Evolutionary conservation across 2,797 vertebrate genomes (phyloP), one percentile per base, ranked within the genome.

Genomic region (Myotis daubentonii): DNA sequence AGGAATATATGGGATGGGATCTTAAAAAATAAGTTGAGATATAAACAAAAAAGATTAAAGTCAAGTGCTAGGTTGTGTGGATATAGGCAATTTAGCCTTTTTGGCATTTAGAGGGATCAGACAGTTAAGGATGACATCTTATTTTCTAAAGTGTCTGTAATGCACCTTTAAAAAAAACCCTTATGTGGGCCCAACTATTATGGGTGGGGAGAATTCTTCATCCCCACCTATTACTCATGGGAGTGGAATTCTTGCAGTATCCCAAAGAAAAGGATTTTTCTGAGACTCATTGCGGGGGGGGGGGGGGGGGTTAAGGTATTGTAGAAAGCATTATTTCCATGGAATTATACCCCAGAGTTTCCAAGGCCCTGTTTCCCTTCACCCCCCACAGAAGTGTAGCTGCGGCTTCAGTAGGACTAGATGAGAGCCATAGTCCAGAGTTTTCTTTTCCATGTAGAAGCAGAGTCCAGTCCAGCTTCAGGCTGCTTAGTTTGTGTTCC

Each of bases 111-210:
- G 75, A 89, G 12, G 33, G 83, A 30, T 70, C 71, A 90, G 89
- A 47, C 62, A 53, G n/a, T 82, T 60, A 78, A 49, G 57, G 62
- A 83, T 87, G 65, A 60, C 65, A 89, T 41, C 68, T 75, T 75
- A 65, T 82, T 94, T 82, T 90, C 81, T 90, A 74, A 83, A 83
- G 70, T 74, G 65, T 51, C 87, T 79, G 2, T 19, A 60, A 60
- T 87, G 17, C 22, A 83, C 51, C 66, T 75, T 89, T 10, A 30
- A 80, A 47, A 92, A 87, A 28, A 41, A 16, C 76, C 76, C 25
- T 49, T 70, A 0, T 78, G n/a, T 44, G 68, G 44, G 68, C 19
- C 78, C 30, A 66, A 66, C 62, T 66, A 1, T n/a, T 66, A 66
- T n/a, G 30, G 16, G 3, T 66, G 62, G 62, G 60, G 30, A 66